phyloP scores from a whole-genome alignment of 1,140 invertebrate genomes.

The Drosophila sechellia region DNA sequence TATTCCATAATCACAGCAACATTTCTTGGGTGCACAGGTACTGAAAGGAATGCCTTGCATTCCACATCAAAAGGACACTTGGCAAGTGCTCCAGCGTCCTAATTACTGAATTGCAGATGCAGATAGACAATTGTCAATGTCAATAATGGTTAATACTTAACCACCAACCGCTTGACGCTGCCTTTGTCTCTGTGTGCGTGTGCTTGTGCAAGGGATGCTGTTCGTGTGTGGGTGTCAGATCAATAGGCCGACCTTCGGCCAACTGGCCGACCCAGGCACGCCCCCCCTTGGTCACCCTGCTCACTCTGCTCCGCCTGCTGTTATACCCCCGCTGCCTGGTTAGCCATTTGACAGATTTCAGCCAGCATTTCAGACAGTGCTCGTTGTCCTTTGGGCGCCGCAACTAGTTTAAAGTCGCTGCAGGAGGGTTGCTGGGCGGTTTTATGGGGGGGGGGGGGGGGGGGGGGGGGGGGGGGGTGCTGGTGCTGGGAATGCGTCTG shows the following conservation, averaged over 20 bases:
- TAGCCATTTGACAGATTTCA: constrained; percentile 77
- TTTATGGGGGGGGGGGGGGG: not conserved
- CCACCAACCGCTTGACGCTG: constrained; percentile 24
- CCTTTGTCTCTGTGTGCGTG: no score
- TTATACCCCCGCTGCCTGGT: constrained; percentile 39
- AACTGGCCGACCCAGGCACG: not conserved
- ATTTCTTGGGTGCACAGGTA: not conserved
- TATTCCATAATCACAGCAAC: not conserved
- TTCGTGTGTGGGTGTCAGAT: constrained; percentile 64
- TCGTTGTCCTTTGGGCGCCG: constrained; percentile 15
- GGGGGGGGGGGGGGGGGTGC: not conserved
- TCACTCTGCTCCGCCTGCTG: not conserved
- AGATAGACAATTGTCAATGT: constrained; percentile 78
- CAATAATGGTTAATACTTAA: constrained; percentile 79
- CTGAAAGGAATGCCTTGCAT: not conserved
- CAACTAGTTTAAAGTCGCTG: constrained; percentile 71
- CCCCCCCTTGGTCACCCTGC: not conserved
- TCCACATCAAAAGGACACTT: constrained; percentile 45
- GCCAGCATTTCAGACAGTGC: constrained; percentile 21
- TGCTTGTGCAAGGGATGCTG: constrained; percentile 3
- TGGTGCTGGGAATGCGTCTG: constrained; percentile 52
- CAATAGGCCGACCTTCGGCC: constrained; percentile 72
- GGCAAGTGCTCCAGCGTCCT: constrained; percentile 39
- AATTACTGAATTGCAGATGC: constrained; percentile 49
- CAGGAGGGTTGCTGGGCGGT: not conserved